Evolutionary conservation across 2,888 invertebrate species (phyloP).

Genomic region (Germaria angustata): DNA sequence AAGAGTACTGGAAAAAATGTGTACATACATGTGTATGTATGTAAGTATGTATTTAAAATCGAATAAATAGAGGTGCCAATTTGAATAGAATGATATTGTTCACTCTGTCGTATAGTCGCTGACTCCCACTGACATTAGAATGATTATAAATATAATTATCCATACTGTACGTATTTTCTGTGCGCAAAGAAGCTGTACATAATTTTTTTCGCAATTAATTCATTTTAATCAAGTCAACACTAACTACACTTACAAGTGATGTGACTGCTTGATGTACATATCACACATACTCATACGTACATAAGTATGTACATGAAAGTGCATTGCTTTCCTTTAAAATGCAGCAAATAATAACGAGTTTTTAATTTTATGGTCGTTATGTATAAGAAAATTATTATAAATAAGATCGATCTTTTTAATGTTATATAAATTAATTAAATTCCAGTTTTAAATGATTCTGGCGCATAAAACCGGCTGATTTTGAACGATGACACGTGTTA

Average conservation of each 20-base stretch:
- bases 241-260: neutral
- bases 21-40: neutral
- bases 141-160: constrained; percentile 17
- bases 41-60: neutral
- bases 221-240: constrained; percentile 57
- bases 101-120: neutral
- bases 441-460: no score
- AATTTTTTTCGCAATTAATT: constrained; percentile 61
- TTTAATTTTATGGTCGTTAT: no score
- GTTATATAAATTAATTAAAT: no score
- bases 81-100: constrained; percentile 15
- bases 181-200: constrained; percentile 49
- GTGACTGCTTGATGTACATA: neutral
- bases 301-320: neutral
- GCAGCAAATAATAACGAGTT: no score
- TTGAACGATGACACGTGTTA: no score
- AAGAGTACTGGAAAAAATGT: constrained; percentile 12
- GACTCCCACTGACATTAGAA: neutral
- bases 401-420: no score
- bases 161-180: constrained; percentile 22
- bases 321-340: constrained; percentile 42
- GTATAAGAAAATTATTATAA: no score
- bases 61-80: constrained; percentile 22
- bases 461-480: no score
- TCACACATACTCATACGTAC: no score